These are phyloP conservation scores for Ganaspis sp. DNA, from an alignment of 1,140 invertebrate species.

Conservation along the genomic window DNA sequence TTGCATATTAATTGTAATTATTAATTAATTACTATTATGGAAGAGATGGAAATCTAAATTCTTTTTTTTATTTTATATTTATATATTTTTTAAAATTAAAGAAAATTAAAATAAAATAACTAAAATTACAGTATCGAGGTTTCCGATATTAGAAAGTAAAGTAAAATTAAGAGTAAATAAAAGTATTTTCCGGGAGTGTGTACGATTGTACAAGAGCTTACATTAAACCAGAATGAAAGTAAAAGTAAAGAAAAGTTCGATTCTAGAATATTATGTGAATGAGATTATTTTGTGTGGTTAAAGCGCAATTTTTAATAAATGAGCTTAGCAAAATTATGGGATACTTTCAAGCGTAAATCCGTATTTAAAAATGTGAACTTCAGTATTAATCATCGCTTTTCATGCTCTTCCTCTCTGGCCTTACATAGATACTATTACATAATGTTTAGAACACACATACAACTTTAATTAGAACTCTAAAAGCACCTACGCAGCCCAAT, in stretches of 20 bases:
- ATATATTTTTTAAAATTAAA: neutral
- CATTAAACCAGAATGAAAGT: neutral
- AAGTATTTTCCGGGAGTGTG: neutral
- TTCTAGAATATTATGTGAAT: neutral
- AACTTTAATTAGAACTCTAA: too few species aligned
- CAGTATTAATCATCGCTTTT: conserved; percentile 6
- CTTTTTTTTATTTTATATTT: too few species aligned
- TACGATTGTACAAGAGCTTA: neutral
- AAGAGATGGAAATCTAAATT: too few species aligned
- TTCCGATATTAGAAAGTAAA: neutral
- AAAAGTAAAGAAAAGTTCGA: neutral
- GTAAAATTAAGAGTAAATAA: neutral
- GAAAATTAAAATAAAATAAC: neutral
- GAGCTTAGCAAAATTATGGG: neutral
- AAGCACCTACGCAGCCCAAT: too few species aligned
- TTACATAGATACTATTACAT: neutral
- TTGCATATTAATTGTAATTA: too few species aligned
- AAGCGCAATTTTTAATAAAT: neutral
- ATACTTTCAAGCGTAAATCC: conserved; percentile 3
- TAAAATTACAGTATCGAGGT: neutral
- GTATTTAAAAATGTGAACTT: neutral
- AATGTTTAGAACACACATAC: neutral
- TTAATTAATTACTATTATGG: too few species aligned
- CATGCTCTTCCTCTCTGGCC: conserved; percentile 6
- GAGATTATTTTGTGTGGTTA: neutral